Base-by-base conservation (phyloP, 2,888 invertebrate genomes). In the Iphiclides podalirius region DNA sequence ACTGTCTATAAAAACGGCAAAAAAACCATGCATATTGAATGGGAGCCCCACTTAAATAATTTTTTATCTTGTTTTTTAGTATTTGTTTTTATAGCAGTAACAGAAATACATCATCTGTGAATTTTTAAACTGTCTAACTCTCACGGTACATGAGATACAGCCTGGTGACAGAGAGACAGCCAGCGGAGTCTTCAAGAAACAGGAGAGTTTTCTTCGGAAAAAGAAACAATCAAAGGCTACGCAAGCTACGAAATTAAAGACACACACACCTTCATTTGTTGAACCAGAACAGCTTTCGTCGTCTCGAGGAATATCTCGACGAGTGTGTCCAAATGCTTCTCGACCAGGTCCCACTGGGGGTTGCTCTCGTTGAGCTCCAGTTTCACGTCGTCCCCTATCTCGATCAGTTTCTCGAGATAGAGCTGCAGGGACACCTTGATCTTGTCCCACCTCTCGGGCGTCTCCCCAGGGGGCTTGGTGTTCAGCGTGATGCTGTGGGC, bases 251-350 rank as follows among this genome's bases (percentile, higher is more conserved):
- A 6, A 20, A 43, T 31, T 12, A 20, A 17, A 26, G 15, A 13
- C 23, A 40, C 42, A 61, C n/a, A 64, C 70, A 91, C 91, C 88
- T 90, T 90, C 77, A 90, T 90, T 64, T 91, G 91, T 58, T 90
- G 88, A 12, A 90, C 87, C 33, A 92, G 71, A 8, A 91, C 89
- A 39, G 87, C 89, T 60, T 91, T 90, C 0, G 91, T 91, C 0
- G 91, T 90, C 64, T 90, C 90, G 58, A 90, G 75, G 67, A 91
- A 92, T 33, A 90, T 89, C 17, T 81, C 87, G 26, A 90, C 87
- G 47, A 92, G 63, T 0, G 84, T 79, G n/a, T 89, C 86, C 49
- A 91, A 59, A 71, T 82, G 89, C 54, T 75, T 86, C 58, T 63
- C 63, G 1, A 81, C 81, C 38, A 89, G 56, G 28, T 52, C 67